Evolutionary conservation across 2,888 invertebrate species (phyloP).

Genomic region (Hecatera dysodea): DNA sequence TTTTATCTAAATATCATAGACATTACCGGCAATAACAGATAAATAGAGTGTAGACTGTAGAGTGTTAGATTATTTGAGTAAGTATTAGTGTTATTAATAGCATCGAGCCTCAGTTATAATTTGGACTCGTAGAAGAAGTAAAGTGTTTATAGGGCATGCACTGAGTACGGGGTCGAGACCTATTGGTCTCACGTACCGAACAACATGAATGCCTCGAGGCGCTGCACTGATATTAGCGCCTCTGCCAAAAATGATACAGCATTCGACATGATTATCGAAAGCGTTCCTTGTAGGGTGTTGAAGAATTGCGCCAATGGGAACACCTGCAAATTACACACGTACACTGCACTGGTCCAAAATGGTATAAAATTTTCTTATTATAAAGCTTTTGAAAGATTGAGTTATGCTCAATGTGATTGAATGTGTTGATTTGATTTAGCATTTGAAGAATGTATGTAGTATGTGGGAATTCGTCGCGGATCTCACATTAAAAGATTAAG

Average conservation of each 20-base stretch:
- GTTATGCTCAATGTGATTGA: neutral
- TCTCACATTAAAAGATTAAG: neutral
- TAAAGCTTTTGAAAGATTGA: neutral
- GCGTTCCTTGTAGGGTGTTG: slow-evolving; percentile 91
- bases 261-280: slow-evolving; percentile 92
- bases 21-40: slow-evolving; percentile 4
- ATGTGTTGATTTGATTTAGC: neutral
- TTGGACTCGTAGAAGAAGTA: slow-evolving; percentile 70
- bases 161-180: slow-evolving; percentile 62
- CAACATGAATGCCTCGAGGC: slow-evolving; percentile 91
- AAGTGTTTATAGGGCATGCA: slow-evolving; percentile 55
- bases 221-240: slow-evolving; percentile 91
- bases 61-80: slow-evolving; percentile 22
- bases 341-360: slow-evolving; percentile 45
- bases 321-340: slow-evolving; percentile 84
- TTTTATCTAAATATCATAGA: neutral
- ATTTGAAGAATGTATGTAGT: neutral
- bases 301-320: slow-evolving; percentile 92
- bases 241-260: slow-evolving; percentile 91
- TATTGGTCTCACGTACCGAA: slow-evolving; percentile 83
- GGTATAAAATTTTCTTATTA: neutral
- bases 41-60: slow-evolving; percentile 26
- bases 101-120: slow-evolving; percentile 73
- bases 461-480: neutral
- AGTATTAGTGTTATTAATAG: slow-evolving; percentile 61